Percentiles rank a stretch among this genome's conserved stretches.
phyloP scores from a whole-genome alignment of 2,888 invertebrate genomes.

The Busseola fusca region DNA sequence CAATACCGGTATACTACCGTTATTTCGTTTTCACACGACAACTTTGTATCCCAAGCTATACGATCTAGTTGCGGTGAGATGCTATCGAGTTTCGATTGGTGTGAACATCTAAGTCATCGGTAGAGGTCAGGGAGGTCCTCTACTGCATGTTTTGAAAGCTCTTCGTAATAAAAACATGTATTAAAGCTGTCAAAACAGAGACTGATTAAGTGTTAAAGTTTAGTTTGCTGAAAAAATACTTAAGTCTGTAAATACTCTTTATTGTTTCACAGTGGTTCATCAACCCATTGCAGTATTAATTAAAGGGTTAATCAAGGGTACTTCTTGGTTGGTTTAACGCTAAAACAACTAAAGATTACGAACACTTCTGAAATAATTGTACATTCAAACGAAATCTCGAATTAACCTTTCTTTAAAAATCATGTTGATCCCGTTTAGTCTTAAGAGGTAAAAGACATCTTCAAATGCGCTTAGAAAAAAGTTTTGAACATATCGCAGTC shows the following conservation, averaged over 20 bases:
- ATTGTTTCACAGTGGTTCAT: constrained; percentile 19
- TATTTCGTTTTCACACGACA: constrained; percentile 65
- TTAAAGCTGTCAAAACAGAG: constrained; percentile 37
- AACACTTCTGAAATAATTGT: constrained; percentile 1
- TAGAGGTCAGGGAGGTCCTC: constrained; percentile 30
- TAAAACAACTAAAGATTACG: background rate
- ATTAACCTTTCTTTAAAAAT: background rate
- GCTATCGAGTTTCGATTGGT: constrained; percentile 27
- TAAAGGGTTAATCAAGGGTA: constrained; percentile 16
- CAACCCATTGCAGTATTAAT: constrained; percentile 19
- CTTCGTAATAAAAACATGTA: constrained; percentile 12
- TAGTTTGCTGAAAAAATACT: constrained; percentile 24
- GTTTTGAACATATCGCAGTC: constrained; percentile 1
- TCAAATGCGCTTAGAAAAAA: background rate
- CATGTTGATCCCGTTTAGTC: background rate
- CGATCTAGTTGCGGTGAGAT: constrained; percentile 30
- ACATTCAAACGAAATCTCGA: background rate
- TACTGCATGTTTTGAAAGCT: constrained; percentile 7
- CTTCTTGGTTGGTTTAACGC: constrained; percentile 19
- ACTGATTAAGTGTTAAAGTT: constrained; percentile 43
- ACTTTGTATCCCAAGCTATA: constrained; percentile 45
- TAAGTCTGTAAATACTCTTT: constrained; percentile 11
- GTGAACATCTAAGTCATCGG: constrained; percentile 29
- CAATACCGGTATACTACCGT: constrained; percentile 66
- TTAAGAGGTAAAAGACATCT: background rate